phyloP scores from a whole-genome alignment of 2,888 invertebrate species.

The Calliopum simillimum region DNA sequence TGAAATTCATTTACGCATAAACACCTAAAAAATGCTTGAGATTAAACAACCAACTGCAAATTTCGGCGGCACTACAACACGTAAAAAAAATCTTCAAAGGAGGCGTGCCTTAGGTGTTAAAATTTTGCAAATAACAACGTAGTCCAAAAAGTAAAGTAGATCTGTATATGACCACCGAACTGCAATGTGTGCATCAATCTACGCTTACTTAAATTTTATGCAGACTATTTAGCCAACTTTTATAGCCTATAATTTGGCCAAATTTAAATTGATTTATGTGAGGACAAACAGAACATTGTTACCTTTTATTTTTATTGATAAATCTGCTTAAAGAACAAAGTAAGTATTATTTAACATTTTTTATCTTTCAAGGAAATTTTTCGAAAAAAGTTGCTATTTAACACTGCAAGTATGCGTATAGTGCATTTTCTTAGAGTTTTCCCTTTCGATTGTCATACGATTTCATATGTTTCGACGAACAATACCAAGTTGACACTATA shows the following conservation, averaged over 20 bases:
- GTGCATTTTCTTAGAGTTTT: too few species aligned
- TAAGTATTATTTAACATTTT: too few species aligned
- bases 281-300: conserved; percentile 16
- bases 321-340: too few species aligned
- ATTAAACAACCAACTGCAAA: conserved; percentile 34
- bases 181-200: conserved; percentile 49
- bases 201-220: conserved; percentile 46
- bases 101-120: conserved; percentile 60
- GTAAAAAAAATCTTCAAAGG: conserved; percentile 29
- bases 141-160: too few species aligned
- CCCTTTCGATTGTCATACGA: too few species aligned
- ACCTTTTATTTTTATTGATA: too few species aligned
- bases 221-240: conserved; percentile 41
- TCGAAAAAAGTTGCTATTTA: too few species aligned
- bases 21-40: too few species aligned
- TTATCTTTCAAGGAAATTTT: too few species aligned
- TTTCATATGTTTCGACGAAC: not conserved
- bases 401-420: too few species aligned
- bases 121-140: conserved; percentile 38
- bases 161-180: conserved; percentile 33
- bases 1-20: conserved; percentile 63
- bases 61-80: conserved; percentile 1
- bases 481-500: conserved; percentile 1
- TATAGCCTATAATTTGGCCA: conserved; percentile 59
- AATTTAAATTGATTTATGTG: conserved; percentile 61